Evolutionary conservation across 2,888 invertebrate species (phyloP).

Genomic region (Zygothrica quintamaculata): DNA sequence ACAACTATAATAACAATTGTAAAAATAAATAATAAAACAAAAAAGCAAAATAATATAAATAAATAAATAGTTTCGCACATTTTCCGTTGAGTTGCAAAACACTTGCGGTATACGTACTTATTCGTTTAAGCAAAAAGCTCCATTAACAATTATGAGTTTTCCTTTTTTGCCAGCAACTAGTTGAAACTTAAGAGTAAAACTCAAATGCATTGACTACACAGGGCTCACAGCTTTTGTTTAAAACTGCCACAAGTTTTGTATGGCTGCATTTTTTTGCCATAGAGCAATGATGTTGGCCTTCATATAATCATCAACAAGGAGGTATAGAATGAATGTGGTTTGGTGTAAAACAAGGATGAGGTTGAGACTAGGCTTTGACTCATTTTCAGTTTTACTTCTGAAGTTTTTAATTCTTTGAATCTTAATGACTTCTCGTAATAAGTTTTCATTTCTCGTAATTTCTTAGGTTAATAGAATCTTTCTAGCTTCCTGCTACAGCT

Average conservation of each 20-base stretch:
- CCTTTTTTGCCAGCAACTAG: slow-evolving; percentile 48
- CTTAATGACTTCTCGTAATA: slow-evolving; percentile 84
- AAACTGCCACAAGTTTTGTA: slow-evolving; percentile 62
- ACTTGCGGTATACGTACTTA: slow-evolving; percentile 14
- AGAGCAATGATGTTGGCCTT: slow-evolving; percentile 4
- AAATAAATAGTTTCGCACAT: slow-evolving; percentile 37
- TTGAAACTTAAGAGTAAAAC: slow-evolving; percentile 56
- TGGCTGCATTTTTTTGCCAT: slow-evolving; percentile 39
- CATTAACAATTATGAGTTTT: slow-evolving; percentile 75
- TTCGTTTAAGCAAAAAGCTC: slow-evolving; percentile 58
- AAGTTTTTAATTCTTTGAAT: slow-evolving; percentile 81
- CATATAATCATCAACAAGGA: slow-evolving; percentile 2
- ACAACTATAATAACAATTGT: background rate
- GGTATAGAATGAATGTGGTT: background rate
- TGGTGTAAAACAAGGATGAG: background rate
- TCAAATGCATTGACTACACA: slow-evolving; percentile 55
- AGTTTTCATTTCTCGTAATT: slow-evolving; percentile 83
- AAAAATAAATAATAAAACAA: slow-evolving; percentile 5
- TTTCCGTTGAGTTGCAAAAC: slow-evolving; percentile 15
- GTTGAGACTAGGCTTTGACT: slow-evolving; percentile 46
- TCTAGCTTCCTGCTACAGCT: slow-evolving; percentile 50
- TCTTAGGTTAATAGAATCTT: slow-evolving; percentile 81
- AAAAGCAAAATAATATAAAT: slow-evolving; percentile 39
- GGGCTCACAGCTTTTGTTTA: slow-evolving; percentile 47
- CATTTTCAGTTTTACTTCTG: slow-evolving; percentile 73